These are phyloP conservation scores for Gisinianus flammeolus DNA, from an alignment of 2,888 invertebrate species.

Conservation along the genomic window DNA sequence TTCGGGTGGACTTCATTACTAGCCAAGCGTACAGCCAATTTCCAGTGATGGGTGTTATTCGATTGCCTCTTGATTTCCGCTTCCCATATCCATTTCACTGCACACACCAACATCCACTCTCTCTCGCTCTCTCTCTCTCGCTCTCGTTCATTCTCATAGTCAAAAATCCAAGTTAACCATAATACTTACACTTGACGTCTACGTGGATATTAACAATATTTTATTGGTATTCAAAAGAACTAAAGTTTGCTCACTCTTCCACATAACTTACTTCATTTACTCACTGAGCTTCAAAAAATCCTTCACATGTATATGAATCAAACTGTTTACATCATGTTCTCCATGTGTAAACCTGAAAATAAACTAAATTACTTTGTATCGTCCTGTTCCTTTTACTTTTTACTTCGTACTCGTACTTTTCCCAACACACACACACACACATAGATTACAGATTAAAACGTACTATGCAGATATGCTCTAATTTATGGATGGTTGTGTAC, in stretches of 20 bases:
- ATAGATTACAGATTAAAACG: too few species aligned
- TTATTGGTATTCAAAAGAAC: slow-evolving; percentile 15
- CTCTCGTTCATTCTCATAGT: neutral
- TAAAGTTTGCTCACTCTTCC: slow-evolving; percentile 8
- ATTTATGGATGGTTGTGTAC: too few species aligned
- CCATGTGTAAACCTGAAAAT: too few species aligned
- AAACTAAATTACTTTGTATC: neutral
- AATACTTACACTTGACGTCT: too few species aligned
- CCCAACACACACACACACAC: too few species aligned
- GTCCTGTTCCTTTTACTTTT: neutral
- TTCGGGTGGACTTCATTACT: slow-evolving; percentile 45
- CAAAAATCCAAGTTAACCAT: neutral
- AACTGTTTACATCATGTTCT: neutral
- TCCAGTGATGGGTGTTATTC: slow-evolving; percentile 54
- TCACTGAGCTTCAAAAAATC: too few species aligned
- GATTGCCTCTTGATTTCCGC: slow-evolving; percentile 54
- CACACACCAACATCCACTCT: slow-evolving; percentile 5
- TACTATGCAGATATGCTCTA: too few species aligned
- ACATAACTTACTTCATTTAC: slow-evolving; percentile 3
- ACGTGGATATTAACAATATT: slow-evolving; percentile 7
- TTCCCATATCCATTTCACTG: slow-evolving; percentile 51
- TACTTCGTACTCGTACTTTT: neutral
- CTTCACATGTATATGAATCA: neutral
- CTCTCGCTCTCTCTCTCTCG: neutral
- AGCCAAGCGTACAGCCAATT: slow-evolving; percentile 50